Base-by-base conservation (phyloP, 35 echinoderm and acorn worm genomes). In the Heliocidaris erythrogramma region DNA sequence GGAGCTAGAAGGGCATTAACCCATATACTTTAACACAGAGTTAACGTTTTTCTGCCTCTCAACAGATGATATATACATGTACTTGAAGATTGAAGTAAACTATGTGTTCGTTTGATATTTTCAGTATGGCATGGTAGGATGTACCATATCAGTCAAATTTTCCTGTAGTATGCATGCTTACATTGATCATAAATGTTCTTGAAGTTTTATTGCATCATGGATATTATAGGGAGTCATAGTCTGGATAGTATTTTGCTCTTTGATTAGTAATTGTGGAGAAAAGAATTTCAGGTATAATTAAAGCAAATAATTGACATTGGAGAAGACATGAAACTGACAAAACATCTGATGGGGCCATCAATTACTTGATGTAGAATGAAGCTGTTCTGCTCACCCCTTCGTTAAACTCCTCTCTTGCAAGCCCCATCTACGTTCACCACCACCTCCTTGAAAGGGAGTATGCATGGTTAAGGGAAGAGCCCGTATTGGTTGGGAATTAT, bases 401-500 rank as follows among this genome's bases (percentile, higher is more conserved):
- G 27, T 78, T 78, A 78, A 78, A 78, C 65, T 18, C 65, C 65
- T 18, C 5, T 7, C 5, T n/a, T 24, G 61, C 65, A 78, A 78
- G 18, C 65, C 65, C 65, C 65, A 27, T n/a, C 65, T 78, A 78
- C 65, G 27, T 78, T n/a, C 65, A 78, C 27, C 21, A 18, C 7
- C 65, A 78, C 65, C 65, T 78, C 65, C 65, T 78, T 78, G 87
- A 5, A 3, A 24, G 87, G 87, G 87, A 89, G 87, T 32, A 89
- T 42, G 87, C 5, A 4, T 30, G 11, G 47, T 89, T 16, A 48
- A 35, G 31, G 11, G 87, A 89, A 89, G 87, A 89, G 87, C 87
- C 87, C 14, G 87, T 48, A 48, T 89, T 32, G 87, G 47, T 89
- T 89, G 27, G 47, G 87, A 89, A 89, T 89, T 89, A 89, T 89